These are phyloP conservation scores for Eptesicus fuscus DNA, from an alignment of 2,113 vertebrate genomes.

Conservation along the genomic window DNA sequence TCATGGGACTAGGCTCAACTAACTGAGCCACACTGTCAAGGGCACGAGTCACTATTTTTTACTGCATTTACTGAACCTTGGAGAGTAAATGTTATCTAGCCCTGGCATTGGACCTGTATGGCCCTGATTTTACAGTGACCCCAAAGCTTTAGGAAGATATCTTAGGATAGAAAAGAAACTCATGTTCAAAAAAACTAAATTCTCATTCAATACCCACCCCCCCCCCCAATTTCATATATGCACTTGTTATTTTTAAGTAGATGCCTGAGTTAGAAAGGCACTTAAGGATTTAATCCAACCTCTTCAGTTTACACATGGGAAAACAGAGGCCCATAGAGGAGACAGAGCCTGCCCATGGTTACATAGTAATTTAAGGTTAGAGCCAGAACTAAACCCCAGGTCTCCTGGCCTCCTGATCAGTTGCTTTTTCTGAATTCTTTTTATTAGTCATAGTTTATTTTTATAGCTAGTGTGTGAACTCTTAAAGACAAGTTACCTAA, in stretches of 20 bases:
- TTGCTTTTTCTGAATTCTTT: not conserved
- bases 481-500: not conserved
- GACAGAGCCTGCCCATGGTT: not conserved
- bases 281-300: not conserved
- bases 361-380: not conserved
- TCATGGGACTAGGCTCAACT: not conserved
- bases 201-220: not conserved
- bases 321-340: not conserved
- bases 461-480: not conserved
- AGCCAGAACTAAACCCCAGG: not conserved
- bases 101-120: constrained; percentile 27
- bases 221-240: not conserved
- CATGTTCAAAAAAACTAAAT: not conserved
- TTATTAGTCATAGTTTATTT: not conserved
- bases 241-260: constrained; percentile 1
- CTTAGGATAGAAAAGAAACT: not conserved
- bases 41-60: constrained; percentile 54
- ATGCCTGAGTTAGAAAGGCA: not conserved
- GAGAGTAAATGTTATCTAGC: constrained; percentile 41
- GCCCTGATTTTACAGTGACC: not conserved
- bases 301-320: not conserved
- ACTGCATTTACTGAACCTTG: constrained; percentile 50
- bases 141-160: not conserved
- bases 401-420: not conserved
- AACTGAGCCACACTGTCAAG: not conserved